A percentile compares a stretch with the other conserved stretches of the same genome.
Conservation (phyloP, 2,888 invertebrate species). For the Rhodophaea formosa region DNA sequence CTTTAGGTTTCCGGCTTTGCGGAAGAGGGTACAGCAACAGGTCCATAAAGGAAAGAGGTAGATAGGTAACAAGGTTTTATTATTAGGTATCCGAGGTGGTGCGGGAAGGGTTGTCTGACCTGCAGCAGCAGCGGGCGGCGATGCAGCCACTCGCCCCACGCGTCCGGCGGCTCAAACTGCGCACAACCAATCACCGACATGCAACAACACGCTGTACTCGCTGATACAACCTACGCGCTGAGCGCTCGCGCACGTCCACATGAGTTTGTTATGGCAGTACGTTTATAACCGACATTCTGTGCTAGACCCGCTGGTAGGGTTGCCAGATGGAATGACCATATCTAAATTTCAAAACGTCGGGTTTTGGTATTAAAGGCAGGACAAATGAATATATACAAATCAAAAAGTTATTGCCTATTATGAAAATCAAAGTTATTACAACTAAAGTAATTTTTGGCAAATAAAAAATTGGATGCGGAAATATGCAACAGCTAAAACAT, state of each 20-base stretch:
- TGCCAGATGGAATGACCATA: too few species aligned
- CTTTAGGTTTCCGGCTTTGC: too few species aligned
- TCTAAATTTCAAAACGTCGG: too few species aligned
- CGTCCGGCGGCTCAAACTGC: conserved; percentile 73
- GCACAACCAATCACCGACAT: conserved; percentile 75
- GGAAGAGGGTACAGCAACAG: background rate
- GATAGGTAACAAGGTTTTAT: background rate
- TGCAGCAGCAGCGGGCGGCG: conserved; percentile 91
- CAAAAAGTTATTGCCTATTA: too few species aligned
- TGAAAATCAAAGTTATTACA: too few species aligned
- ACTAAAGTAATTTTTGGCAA: too few species aligned
- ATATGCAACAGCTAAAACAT: too few species aligned
- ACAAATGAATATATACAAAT: too few species aligned
- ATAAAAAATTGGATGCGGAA: too few species aligned
- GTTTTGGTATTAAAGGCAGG: too few species aligned
- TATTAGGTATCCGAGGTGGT: conserved; percentile 21
- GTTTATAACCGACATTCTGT: background rate
- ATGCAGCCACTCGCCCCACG: conserved; percentile 82
- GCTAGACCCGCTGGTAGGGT: background rate
- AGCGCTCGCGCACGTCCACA: conserved; percentile 17
- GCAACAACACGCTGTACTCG: conserved; percentile 73
- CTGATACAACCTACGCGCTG: conserved; percentile 32
- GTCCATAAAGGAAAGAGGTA: background rate
- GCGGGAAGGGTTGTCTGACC: conserved; percentile 81
- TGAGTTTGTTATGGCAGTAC: conserved; percentile 10